phyloP scores from a whole-genome alignment of 2,888 invertebrate genomes.

The Dascillus cervinus region DNA sequence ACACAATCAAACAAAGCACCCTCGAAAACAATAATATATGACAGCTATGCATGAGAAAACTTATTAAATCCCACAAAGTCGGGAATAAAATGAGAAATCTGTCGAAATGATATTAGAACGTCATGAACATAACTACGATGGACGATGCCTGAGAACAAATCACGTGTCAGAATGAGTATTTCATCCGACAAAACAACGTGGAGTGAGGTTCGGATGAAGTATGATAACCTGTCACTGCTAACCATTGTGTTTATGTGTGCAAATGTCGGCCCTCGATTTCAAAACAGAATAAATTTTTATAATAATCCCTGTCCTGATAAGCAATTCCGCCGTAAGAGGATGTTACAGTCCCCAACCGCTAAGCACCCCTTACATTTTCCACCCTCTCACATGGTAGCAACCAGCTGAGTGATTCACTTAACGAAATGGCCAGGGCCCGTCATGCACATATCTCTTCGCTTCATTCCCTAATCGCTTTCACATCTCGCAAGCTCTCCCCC shows the following conservation, averaged over 20 bases:
- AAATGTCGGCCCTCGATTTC: too few relatives aligned
- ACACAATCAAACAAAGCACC: too few relatives aligned
- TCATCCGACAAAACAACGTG: slow-evolving; percentile 14
- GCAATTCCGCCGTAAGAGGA: slow-evolving; percentile 22
- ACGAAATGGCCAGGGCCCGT: slow-evolving; percentile 27
- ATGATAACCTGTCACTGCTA: slow-evolving; percentile 16
- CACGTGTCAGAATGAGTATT: slow-evolving; percentile 21
- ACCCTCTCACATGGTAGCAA: slow-evolving; percentile 14
- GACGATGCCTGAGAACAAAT: slow-evolving; percentile 18
- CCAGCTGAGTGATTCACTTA: slow-evolving; percentile 31
- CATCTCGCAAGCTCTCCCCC: slow-evolving; percentile 10
- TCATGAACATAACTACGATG: slow-evolving; percentile 3
- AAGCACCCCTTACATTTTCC: slow-evolving; percentile 17
- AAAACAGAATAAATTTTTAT: slow-evolving; percentile 4
- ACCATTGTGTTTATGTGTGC: slow-evolving; percentile 9
- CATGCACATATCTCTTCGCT: slow-evolving; percentile 25
- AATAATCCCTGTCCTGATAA: slow-evolving; percentile 17
- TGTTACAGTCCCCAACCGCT: slow-evolving; percentile 19
- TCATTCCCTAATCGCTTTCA: slow-evolving; percentile 24
- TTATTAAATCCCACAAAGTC: too few relatives aligned
- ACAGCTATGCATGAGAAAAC: too few relatives aligned
- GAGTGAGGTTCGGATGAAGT: slow-evolving; percentile 13
- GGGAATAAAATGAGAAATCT: too few relatives aligned
- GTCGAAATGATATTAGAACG: background rate
- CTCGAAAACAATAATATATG: too few relatives aligned